Evolutionary conservation across 92 coral and sea anemone genomes (phyloP).

Genomic region (Pocillopora meandrina): DNA sequence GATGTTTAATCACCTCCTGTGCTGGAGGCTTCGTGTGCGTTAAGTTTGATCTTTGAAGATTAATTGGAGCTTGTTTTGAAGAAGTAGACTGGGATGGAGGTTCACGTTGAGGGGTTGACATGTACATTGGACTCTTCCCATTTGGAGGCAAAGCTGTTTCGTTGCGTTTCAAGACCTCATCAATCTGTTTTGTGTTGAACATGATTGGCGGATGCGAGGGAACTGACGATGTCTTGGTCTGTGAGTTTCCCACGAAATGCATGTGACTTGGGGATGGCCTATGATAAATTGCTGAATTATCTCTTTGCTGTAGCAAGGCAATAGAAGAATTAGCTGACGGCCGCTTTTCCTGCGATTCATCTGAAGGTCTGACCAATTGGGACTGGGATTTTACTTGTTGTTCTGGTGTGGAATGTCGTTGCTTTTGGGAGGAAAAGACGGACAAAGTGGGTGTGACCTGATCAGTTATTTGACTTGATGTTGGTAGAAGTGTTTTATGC

Average conservation of each 20-base stretch:
- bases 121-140: background rate
- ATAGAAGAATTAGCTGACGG: background rate
- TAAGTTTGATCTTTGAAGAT: conserved; percentile 5
- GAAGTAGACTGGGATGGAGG: background rate
- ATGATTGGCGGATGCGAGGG: background rate
- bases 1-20: conserved; percentile 8
- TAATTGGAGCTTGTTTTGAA: background rate
- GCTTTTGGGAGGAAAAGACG: background rate
- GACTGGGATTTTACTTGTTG: conserved; percentile 1
- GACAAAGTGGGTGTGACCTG: background rate
- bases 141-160: background rate
- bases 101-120: background rate
- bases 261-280: background rate
- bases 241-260: background rate
- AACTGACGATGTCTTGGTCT: background rate
- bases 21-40: background rate
- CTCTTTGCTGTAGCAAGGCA: conserved; percentile 3
- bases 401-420: background rate
- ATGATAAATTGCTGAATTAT: background rate
- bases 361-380: background rate
- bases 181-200: background rate
- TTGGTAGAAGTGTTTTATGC: background rate
- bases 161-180: background rate
- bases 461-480: conserved; percentile 6
- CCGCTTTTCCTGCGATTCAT: background rate